Base-by-base conservation (phyloP, 1,140 invertebrate genomes). In the Oscheius sp. region DNA sequence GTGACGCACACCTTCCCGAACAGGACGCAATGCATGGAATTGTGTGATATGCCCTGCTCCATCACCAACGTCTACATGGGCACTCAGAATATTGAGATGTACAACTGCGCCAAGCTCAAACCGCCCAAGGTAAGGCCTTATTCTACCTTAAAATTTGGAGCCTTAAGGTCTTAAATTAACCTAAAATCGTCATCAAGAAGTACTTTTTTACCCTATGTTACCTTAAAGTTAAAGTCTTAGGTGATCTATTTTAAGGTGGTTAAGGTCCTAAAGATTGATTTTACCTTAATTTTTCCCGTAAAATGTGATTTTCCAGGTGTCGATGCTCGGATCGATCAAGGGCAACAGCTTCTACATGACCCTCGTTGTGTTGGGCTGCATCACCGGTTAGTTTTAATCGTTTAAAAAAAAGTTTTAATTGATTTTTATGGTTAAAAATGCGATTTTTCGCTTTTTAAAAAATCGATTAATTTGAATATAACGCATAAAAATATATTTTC, bases 321-420 rank as follows among this genome's bases (percentile, higher is more conserved):
- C 61, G 20, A 38, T 63, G 32, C 61, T 63, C 32, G 36, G 61
- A 26, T 63, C 61, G 31, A 63, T 63, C 61, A 63, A 63, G 26
- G 61, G 61, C 15, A 63, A 63, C 61, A 32, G 26, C 36, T 63
- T 63, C 61, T 63, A 63, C 61, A 63, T 63, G 61, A 63, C 36
- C 10, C 31, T 63, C 15, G 61, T 63, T 32, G 61, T 63, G 10
- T 26, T 63, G 15, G 61, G 61, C 20, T 15, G 10, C 32, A 63
- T 63, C 15, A 63, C 61, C 18, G 42, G 15, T 15, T 15, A 18
- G 23, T 18, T 45, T 45, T 18, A 45, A 45, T 45, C 18, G 23
- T 23, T 45, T 18, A 45, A 18, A 18, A 45, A 18, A 23, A 23
- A 18, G 23, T 15, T 15, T 45, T 18, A 45, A 18, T 45, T 15